These are phyloP conservation scores for Stigmatopora nigra DNA, from an alignment of 2,113 vertebrate species.

Conservation along the genomic window DNA sequence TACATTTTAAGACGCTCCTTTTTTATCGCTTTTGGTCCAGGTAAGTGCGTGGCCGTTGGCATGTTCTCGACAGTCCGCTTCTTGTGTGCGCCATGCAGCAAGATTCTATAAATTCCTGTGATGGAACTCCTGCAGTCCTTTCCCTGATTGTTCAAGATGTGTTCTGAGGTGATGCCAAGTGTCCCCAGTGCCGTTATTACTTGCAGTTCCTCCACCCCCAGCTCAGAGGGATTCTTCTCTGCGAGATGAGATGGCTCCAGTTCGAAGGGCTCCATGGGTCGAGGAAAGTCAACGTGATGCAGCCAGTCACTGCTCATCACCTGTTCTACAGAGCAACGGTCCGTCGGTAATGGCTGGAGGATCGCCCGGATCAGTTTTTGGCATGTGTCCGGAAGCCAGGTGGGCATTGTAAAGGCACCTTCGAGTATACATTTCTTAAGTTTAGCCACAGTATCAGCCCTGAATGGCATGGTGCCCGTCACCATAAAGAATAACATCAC, in stretches of 20 bases:
- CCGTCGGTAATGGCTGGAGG: constrained; percentile 77
- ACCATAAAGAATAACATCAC: constrained; percentile 92
- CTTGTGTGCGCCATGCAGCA: constrained; percentile 83
- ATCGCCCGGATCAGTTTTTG: constrained; percentile 80
- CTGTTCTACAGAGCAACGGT: constrained; percentile 78
- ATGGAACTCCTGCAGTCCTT: constrained; percentile 83
- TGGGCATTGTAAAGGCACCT: constrained; percentile 76
- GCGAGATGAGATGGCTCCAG: constrained; percentile 83
- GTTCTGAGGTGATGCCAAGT: constrained; percentile 83
- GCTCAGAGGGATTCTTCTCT: constrained; percentile 62
- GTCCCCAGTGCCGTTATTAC: constrained; percentile 76
- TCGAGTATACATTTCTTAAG: constrained; percentile 91
- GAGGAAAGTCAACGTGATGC: constrained; percentile 78
- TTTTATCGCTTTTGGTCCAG: constrained; percentile 47
- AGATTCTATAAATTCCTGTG: constrained; percentile 87
- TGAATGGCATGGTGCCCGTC: constrained; percentile 87
- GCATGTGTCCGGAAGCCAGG: constrained; percentile 79
- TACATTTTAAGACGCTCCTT: constrained; percentile 71
- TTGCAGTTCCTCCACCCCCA: constrained; percentile 79
- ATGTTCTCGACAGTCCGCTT: constrained; percentile 74
- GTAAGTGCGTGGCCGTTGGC: constrained; percentile 68
- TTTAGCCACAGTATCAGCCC: constrained; percentile 90
- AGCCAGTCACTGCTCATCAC: constrained; percentile 90
- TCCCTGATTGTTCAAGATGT: constrained; percentile 84
- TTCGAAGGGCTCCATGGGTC: constrained; percentile 79